Evolutionary conservation across 2,888 invertebrate genomes (phyloP).

Genomic region (Hyles lineata): DNA sequence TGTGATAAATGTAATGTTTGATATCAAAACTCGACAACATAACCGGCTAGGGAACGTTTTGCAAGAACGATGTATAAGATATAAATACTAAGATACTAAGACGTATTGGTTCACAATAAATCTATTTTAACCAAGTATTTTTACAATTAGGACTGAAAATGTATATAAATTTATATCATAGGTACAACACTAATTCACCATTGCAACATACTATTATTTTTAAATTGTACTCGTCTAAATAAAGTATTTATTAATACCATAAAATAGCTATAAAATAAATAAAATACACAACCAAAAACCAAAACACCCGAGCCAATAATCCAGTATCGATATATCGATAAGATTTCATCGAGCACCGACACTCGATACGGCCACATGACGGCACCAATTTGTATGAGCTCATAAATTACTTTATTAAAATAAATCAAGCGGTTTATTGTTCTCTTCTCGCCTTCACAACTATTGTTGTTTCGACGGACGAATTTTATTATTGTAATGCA

Average conservation of each 20-base stretch:
- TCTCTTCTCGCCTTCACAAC: slow-evolving; percentile 76
- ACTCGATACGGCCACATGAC: slow-evolving; percentile 76
- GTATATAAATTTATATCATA: no score
- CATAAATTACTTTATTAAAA: slow-evolving; percentile 84
- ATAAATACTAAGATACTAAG: no score
- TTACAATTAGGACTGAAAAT: no score
- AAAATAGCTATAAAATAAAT: not conserved
- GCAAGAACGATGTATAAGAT: no score
- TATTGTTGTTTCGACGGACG: slow-evolving; percentile 65
- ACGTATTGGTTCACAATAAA: no score
- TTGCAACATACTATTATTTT: no score
- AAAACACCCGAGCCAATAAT: slow-evolving; percentile 57
- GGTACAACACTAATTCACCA: no score
- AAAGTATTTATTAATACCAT: no score
- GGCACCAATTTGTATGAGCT: slow-evolving; percentile 78
- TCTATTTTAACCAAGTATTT: no score
- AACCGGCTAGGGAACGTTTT: no score
- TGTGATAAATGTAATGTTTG: not conserved
- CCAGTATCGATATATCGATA: slow-evolving; percentile 69
- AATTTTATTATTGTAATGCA: slow-evolving; percentile 46
- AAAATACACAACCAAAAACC: not conserved
- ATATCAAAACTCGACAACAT: no score
- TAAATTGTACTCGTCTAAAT: no score
- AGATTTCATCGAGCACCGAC: slow-evolving; percentile 73
- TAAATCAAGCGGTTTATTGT: slow-evolving; percentile 82